Conservation (phyloP, 2,113 vertebrate species). For the Excalfactoria chinensis region DNA sequence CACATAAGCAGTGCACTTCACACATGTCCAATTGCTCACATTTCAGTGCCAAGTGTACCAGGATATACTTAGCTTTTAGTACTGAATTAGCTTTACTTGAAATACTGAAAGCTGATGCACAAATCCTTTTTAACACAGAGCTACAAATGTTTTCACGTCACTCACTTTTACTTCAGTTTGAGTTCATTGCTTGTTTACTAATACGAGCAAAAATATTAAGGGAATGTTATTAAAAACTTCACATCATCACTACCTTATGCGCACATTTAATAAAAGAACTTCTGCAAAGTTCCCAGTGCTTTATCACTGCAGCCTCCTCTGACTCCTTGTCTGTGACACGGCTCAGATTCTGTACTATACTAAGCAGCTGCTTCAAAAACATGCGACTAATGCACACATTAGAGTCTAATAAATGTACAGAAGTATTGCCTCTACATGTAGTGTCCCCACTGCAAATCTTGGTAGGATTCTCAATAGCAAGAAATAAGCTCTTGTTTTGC, state of each 20-base stretch:
- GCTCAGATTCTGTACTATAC: background rate
- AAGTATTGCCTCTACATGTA: background rate
- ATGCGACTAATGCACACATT: background rate
- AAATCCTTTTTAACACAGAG: background rate
- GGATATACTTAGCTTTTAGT: background rate
- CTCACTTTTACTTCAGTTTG: background rate
- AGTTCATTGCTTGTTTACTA: background rate
- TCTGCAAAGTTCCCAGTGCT: background rate
- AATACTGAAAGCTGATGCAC: background rate
- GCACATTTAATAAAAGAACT: background rate
- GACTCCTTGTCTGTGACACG: background rate
- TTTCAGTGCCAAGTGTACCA: background rate
- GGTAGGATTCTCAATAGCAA: background rate
- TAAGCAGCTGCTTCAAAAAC: conserved; percentile 8
- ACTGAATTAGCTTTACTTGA: conserved; percentile 11
- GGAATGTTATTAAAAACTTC: background rate
- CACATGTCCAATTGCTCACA: background rate
- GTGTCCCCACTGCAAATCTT: background rate
- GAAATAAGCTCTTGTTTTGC: conserved; percentile 15
- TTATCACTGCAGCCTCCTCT: background rate
- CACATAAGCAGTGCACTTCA: accelerated
- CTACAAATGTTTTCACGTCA: background rate
- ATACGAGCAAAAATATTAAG: background rate
- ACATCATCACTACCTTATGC: background rate
- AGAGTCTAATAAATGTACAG: background rate